phyloP scores from a whole-genome alignment of 2,888 invertebrate genomes.

The Catocala sponsa region DNA sequence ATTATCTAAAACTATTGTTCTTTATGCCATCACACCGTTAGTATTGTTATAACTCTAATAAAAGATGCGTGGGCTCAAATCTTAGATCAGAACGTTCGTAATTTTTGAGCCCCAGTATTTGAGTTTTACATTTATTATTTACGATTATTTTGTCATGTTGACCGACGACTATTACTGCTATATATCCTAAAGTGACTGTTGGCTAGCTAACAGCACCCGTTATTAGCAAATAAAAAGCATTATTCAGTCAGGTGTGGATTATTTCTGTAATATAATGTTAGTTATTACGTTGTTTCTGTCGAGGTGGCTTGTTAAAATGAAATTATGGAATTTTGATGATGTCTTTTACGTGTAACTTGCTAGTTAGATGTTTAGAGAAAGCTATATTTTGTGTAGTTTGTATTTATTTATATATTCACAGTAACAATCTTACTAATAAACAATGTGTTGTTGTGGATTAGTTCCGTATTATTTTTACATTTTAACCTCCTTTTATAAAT shows the following conservation, averaged over 20 bases:
- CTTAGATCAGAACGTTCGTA: conserved; percentile 27
- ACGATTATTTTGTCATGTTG: conserved; percentile 45
- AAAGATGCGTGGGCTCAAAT: conserved; percentile 23
- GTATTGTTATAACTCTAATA: conserved; percentile 1
- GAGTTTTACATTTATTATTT: conserved; percentile 40
- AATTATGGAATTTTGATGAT: conserved; percentile 29
- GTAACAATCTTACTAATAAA: too few species aligned
- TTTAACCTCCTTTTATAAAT: too few species aligned
- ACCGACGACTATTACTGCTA: conserved; percentile 38
- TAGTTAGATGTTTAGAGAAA: not conserved
- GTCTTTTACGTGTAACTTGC: conserved; percentile 11
- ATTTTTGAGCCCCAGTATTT: conserved; percentile 29
- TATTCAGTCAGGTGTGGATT: conserved; percentile 37
- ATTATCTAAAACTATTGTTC: not conserved
- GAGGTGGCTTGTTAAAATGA: conserved; percentile 9
- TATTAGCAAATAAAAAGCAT: conserved; percentile 38
- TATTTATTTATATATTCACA: too few species aligned
- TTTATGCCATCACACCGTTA: not conserved
- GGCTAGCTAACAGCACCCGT: conserved; percentile 31
- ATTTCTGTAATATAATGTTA: conserved; percentile 28
- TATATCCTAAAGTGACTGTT: conserved; percentile 18
- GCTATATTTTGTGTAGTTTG: not conserved
- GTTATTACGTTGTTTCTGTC: conserved; percentile 39
- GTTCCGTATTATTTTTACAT: too few species aligned
- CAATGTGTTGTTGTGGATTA: too few species aligned